These are phyloP conservation scores for Echeneis naucrates DNA, from an alignment of 2,797 vertebrate species.

Conservation along the genomic window DNA sequence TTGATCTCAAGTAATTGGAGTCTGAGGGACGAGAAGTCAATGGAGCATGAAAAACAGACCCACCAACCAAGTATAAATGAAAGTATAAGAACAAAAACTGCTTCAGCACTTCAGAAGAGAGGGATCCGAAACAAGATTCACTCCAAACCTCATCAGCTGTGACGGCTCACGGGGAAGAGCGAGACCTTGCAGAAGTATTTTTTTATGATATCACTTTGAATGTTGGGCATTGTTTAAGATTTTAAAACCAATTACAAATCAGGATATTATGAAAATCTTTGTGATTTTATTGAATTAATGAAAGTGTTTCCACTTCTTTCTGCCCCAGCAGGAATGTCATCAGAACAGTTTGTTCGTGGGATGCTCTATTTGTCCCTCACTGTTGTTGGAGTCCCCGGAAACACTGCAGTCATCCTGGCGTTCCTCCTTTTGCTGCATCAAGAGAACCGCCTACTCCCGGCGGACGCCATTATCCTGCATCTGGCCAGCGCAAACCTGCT, in stretches of 20 bases:
- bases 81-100: constrained; percentile 76
- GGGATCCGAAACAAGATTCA: constrained; percentile 34
- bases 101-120: constrained; percentile 34
- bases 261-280: not conserved
- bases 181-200: not conserved
- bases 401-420: constrained; percentile 73
- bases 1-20: constrained; percentile 83
- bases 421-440: constrained; percentile 70
- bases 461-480: constrained; percentile 83
- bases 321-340: constrained; percentile 65
- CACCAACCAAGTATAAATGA: too few species aligned
- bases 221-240: not conserved
- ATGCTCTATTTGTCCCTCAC: constrained; percentile 80
- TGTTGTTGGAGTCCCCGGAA: constrained; percentile 79
- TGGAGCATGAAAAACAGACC: constrained; percentile 72
- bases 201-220: constrained; percentile 7
- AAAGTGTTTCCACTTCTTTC: not conserved
- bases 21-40: constrained; percentile 71
- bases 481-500: constrained; percentile 80
- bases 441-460: constrained; percentile 75
- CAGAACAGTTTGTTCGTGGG: constrained; percentile 68
- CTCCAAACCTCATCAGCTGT: constrained; percentile 19
- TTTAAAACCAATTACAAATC: not conserved
- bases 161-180: constrained; percentile 43
- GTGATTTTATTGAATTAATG: constrained; percentile 1